Conservation (phyloP, 2,888 invertebrate species). For the Pristionchus entomophagus region DNA sequence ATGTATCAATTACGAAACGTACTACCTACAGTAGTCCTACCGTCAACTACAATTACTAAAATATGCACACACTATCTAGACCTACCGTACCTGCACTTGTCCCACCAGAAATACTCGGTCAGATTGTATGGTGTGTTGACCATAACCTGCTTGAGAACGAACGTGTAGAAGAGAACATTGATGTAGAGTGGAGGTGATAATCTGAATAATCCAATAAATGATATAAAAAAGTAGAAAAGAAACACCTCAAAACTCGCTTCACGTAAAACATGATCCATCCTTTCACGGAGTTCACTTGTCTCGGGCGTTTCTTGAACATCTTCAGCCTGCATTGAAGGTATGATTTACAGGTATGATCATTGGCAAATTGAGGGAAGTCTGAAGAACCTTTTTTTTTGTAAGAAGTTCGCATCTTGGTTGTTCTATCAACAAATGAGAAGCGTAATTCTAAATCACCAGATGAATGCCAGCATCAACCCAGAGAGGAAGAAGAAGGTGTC, state of each 20-base stretch:
- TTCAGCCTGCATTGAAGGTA: conserved; percentile 21
- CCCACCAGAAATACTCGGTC: not conserved
- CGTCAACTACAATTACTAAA: not conserved
- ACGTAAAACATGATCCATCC: conserved; percentile 55
- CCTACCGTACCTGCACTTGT: not conserved
- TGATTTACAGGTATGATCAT: not conserved
- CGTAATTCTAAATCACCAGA: not conserved
- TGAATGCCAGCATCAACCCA: conserved; percentile 54
- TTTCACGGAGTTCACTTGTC: conserved; percentile 14
- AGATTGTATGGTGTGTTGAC: not conserved
- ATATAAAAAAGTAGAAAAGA: not conserved
- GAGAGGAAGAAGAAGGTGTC: conserved; percentile 63
- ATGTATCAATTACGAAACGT: not conserved
- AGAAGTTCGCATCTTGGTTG: too few relatives aligned
- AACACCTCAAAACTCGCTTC: conserved; percentile 51
- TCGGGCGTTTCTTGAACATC: conserved; percentile 52
- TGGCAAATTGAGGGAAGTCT: not conserved
- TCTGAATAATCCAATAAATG: not conserved
- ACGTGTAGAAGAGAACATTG: conserved; percentile 10
- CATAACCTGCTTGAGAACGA: conserved; percentile 9
- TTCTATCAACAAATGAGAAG: not conserved
- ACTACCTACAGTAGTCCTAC: not conserved
- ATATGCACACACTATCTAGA: not conserved
- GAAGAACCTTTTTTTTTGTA: not conserved
- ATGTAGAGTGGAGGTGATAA: conserved; percentile 23